Evolutionary conservation across 2,113 vertebrate genomes (phyloP), one percentile per base, ranked within the genome.

Genomic region (Aphyosemion australe): DNA sequence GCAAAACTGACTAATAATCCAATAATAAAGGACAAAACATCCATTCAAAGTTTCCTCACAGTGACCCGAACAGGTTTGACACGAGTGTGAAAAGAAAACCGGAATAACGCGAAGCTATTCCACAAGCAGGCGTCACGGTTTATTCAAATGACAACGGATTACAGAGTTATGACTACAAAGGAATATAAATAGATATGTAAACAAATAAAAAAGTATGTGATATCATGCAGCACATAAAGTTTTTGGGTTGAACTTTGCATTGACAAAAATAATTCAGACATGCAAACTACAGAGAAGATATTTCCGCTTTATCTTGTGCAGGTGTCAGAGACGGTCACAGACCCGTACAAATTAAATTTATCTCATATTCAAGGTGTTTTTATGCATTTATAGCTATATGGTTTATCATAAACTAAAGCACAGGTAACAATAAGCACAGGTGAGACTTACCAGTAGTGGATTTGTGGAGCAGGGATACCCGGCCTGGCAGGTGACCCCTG

Each of bases 401-500:
- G 4, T 46, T 46, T 46, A 46, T n/a, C 15, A 8, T 5, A 4
- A 50, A 12, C 26, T 26, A 26, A 26, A 26, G 26, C 5, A n/a
- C n/a, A n/a, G n/a, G 26, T 26, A 26, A 26, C 26, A 26, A 26
- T 26, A 45, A 21, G 9, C 8, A 14, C 12, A 59, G 39, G 15
- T 67, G 53, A 41, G 34, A 65, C 78, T 84, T 76, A 93, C 91
- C 84, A 88, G 81, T 68, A 74, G 83, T 74, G 78, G 65, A 76
- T 70, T 61, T 75, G 79, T 81, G 84, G 79, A 78, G 73, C 76
- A 84, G 82, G 82, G 84, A 86, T 86, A 83, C 86, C 90, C 59
- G 74, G 83, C 89, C 85, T 86, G 89, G 88, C 78, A 82, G 87
- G 82, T 82, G 85, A 81, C 83, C 86, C 62, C 88, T 61, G n/a